phyloP scores from a whole-genome alignment of 2,113 vertebrate species.

The Pan troglodytes region NHGRI_mPanTro3-v2.1_pri NC_072407.2:97309001-97309500 shows the following conservation, averaged over 20 bases:
- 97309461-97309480: not conserved
- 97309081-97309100: not conserved
- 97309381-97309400: not conserved
- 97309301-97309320: not conserved
- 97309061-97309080: not conserved
- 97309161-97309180: constrained; percentile 1
- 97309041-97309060: not conserved
- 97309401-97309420: not conserved
- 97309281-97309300: not conserved
- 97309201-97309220: not conserved
- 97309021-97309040: not conserved
- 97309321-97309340: not conserved
- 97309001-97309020: not conserved
- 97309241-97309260: constrained; percentile 20
- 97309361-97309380: not conserved
- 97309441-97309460: not conserved
- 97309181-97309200: not conserved
- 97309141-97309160: not conserved
- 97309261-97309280: constrained; percentile 21
- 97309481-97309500: not conserved
- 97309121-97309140: not conserved
- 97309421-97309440: not conserved
- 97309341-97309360: not conserved
- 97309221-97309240: constrained; percentile 5
- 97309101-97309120: not conserved